Evolutionary conservation across 1,140 invertebrate species (phyloP), one percentile per base, ranked within the genome.

Genomic region (Cotesia typhae): DNA sequence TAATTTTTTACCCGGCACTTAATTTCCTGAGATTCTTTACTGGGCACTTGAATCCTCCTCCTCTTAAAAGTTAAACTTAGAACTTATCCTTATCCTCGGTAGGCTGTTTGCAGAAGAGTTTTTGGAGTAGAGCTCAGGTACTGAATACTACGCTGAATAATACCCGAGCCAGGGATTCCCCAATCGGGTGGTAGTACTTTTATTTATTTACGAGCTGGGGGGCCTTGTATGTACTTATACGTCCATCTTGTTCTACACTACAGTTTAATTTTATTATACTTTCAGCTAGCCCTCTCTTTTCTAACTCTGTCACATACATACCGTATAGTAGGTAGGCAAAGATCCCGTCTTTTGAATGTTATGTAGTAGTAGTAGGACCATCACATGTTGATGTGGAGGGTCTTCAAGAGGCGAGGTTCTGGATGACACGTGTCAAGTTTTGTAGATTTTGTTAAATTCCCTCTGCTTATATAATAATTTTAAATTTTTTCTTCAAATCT

Each of bases 191-290:
- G 38, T 36, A 65, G 38, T 20, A 20, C 47, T 55, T 67, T 28
- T 28, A 28, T 28, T 28, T 67, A 67, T 67, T 67, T 67, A 67
- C 28, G 51, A 67, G 66, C 52, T 65, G 10, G 38, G 17, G 64
- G 47, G 38, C 38, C 4, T 28, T 37, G 14, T 14, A 20, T 59
- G 64, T 47, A 14, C 36, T 51, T 66, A n/a, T 41, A 35, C 12
- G 47, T 63, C 60, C 14, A 37, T 41, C 20, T 47, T 47, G 28
- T 47, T 47, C 41, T 10, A 47, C 10, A 47, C 41, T 47, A 47
- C 41, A 47, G 41, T 47, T 9, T 6, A 47, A 47, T 47, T 47
- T 47, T 47, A 47, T 47, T 41, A 4, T 57, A 14, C 12, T 7
- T 57, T 20, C 5, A 14, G 12, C 5, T 53, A 5, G 28, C 12